Conservation (phyloP, 2,888 invertebrate genomes). For the Leptogaster cylindrica region DNA sequence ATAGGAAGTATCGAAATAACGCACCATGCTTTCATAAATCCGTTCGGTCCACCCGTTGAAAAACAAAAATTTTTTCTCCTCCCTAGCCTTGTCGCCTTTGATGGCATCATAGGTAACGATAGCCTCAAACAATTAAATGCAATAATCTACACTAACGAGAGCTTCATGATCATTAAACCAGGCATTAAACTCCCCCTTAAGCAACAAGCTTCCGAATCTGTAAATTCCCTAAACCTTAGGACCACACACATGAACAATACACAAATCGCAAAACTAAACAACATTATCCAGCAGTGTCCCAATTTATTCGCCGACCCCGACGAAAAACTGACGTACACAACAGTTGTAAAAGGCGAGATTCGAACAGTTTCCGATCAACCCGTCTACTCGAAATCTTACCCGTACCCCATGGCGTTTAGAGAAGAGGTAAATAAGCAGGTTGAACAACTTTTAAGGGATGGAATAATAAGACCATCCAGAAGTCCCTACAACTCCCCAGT, state of each 20-base stretch:
- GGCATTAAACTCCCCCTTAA: constrained; percentile 19
- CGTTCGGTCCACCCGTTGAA: constrained; percentile 18
- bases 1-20: constrained; percentile 44
- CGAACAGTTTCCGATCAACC: constrained; percentile 16
- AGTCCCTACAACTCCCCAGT: not conserved
- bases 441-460: constrained; percentile 32
- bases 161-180: constrained; percentile 33
- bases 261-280: not conserved
- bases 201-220: constrained; percentile 17
- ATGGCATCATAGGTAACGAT: constrained; percentile 44
- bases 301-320: not conserved
- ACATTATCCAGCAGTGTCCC: not conserved
- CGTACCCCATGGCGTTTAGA: constrained; percentile 22
- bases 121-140: constrained; percentile 30
- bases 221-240: constrained; percentile 26
- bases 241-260: not conserved
- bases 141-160: constrained; percentile 20
- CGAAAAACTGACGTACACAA: not conserved
- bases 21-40: constrained; percentile 39
- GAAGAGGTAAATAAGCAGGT: constrained; percentile 32
- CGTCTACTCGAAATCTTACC: constrained; percentile 36
- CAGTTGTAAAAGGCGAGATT: constrained; percentile 19
- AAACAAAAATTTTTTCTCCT: constrained; percentile 43
- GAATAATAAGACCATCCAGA: constrained; percentile 30
- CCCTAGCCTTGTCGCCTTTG: constrained; percentile 27